Base-by-base conservation (phyloP, 1,140 invertebrate genomes). In the Nymphalis io region DNA sequence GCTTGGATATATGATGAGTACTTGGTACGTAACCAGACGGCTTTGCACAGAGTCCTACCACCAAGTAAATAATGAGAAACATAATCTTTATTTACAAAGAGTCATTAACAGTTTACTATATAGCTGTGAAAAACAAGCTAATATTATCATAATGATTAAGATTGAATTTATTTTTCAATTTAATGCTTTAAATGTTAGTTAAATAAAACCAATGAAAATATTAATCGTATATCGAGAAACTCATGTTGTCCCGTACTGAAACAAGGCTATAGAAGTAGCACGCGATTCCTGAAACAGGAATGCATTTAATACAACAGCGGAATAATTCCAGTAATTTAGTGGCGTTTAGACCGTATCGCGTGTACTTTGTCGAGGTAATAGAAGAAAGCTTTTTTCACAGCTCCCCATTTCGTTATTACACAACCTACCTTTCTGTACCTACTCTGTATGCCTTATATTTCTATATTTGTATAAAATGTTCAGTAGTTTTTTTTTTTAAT, bases 291-390 rank as follows among this genome's bases (percentile, higher is more conserved):
- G 78, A 73, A 80, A 76, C 72, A 72, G 81, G 87, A 89, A 87
- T 87, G 85, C 85, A 87, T 89, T 89, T 89, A 87, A 86, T 84
- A 88, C 81, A 81, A 80, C 79, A 78, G 78, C 76, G 82, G 81
- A 84, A 84, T 82, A 85, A 87, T 84, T 83, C 80, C 70, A 73
- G 82, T 82, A 87, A 84, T 85, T 85, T 85, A 83, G 81, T 80
- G 74, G 74, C 77, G 75, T 83, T 78, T 79, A 74, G 73, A 74
- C 78, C 74, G 69, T 81, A 80, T 87, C 82, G 87, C 85, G 85
- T 89, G 85, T 79, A 70, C 68, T 66, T 66, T 75, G 21, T 21
- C 71, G 73, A 73, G 80, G 79, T 76, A 84, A 85, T 84, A 82
- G 80, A 86, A 82, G 68, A 76, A 46, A 70, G 60, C 62, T 76